Evolutionary conservation across 2,888 invertebrate species (phyloP).

Genomic region (Spialia ferax): DNA sequence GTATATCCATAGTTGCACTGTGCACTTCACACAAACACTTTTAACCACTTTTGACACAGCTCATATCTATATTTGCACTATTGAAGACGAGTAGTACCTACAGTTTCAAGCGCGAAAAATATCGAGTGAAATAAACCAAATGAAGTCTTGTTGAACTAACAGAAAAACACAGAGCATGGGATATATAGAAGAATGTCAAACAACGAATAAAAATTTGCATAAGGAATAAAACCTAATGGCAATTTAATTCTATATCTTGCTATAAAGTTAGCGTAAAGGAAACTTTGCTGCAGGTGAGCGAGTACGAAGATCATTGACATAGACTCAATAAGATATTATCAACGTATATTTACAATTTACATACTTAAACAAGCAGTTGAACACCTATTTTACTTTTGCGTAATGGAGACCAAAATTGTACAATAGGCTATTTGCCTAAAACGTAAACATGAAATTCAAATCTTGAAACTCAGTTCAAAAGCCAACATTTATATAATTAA

Average conservation of each 20-base stretch:
- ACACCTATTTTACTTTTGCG: neutral
- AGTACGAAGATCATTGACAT: neutral
- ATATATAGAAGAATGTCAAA: neutral
- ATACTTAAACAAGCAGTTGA: neutral
- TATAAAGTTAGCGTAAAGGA: neutral
- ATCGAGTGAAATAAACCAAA: neutral
- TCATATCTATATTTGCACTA: neutral
- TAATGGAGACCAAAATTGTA: neutral
- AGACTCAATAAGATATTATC: neutral
- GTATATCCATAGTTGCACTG: slow-evolving; percentile 65
- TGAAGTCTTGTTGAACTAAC: neutral
- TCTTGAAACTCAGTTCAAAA: too few species aligned
- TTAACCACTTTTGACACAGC: slow-evolving; percentile 30
- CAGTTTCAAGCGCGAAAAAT: neutral
- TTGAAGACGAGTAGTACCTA: neutral
- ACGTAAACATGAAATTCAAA: too few species aligned
- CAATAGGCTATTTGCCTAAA: neutral
- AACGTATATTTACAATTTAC: too few species aligned
- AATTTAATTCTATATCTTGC: neutral
- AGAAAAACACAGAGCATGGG: neutral
- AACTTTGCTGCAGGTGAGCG: neutral
- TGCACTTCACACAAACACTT: slow-evolving; percentile 41
- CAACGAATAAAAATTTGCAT: slow-evolving; percentile 4
- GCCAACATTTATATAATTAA: too few species aligned
- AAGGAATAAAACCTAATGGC: neutral